A percentile compares a stretch with the other conserved stretches of the same genome.
These are phyloP conservation scores for Drosophila dunni DNA, from an alignment of 1,140 invertebrate genomes.

Conservation along the genomic window DNA sequence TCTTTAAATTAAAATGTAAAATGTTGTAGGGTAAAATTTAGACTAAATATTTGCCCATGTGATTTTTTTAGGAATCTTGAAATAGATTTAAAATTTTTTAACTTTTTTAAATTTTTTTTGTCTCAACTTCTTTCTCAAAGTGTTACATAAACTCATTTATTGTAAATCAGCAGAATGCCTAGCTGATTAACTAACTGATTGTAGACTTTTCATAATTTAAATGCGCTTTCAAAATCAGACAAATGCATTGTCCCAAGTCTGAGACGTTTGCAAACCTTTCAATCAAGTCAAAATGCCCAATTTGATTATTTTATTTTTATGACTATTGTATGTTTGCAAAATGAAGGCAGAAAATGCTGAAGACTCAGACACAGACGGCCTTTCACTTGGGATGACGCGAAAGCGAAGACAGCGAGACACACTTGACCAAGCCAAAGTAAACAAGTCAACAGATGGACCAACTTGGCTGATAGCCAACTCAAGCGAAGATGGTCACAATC, in stretches of 20 bases:
- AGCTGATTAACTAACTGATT: not conserved
- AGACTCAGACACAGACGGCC: slow-evolving; percentile 27
- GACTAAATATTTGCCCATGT: no score
- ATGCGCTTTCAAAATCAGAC: slow-evolving; percentile 3
- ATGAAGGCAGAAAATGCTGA: slow-evolving; percentile 15
- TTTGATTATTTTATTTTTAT: no score
- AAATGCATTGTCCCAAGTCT: not conserved
- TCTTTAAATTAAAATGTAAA: no score
- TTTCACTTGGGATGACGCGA: slow-evolving; percentile 42
- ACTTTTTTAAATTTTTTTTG: not conserved
- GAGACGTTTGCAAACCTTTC: slow-evolving; percentile 4
- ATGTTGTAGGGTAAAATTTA: no score
- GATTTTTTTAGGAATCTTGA: no score
- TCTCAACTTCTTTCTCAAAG: not conserved
- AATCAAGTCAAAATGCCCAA: slow-evolving; percentile 23
- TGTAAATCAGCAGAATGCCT: slow-evolving; percentile 2
- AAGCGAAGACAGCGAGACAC: slow-evolving; percentile 41
- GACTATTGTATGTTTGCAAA: not conserved
- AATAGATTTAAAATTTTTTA: no score
- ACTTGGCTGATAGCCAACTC: not conserved
- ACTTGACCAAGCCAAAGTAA: slow-evolving; percentile 27
- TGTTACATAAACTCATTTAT: not conserved
- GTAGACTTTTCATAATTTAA: slow-evolving; percentile 1
- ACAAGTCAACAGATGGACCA: slow-evolving; percentile 13
- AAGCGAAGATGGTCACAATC: slow-evolving; percentile 18